Evolutionary conservation across 2,888 invertebrate species (phyloP).

Genomic region (Rhamphomyia laevipes): DNA sequence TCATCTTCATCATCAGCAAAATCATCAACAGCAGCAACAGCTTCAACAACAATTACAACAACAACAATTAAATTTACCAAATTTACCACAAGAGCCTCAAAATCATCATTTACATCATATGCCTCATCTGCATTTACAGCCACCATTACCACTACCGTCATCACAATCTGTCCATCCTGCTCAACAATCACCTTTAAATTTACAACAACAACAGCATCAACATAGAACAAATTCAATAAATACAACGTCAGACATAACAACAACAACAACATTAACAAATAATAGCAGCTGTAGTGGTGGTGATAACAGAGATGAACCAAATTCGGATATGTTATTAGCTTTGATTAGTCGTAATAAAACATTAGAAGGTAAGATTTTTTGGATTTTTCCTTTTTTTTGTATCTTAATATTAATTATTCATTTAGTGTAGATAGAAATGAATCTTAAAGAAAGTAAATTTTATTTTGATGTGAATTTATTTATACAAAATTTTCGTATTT

Average conservation of each 20-base stretch:
- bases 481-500: no score
- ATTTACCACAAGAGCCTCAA: conserved; percentile 10
- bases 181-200: conserved; percentile 11
- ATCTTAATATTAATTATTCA: conserved; percentile 15
- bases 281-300: background rate
- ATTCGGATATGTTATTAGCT: conserved; percentile 74
- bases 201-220: background rate
- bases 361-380: conserved; percentile 61
- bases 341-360: conserved; percentile 77
- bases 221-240: no score
- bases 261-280: conserved; percentile 10
- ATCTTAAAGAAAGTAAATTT: no score
- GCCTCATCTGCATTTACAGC: conserved; percentile 11
- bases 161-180: background rate
- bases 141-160: conserved; percentile 16
- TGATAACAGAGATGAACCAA: conserved; percentile 43
- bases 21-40: conserved; percentile 17
- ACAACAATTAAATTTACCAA: conserved; percentile 11
- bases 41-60: conserved; percentile 9
- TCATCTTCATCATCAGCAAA: conserved; percentile 12
- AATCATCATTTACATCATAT: conserved; percentile 13
- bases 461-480: background rate
- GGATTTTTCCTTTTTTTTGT: conserved; percentile 3
- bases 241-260: background rate
- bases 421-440: no score